phyloP scores from a whole-genome alignment of 2,797 vertebrate species.

The Sebastiscus albofasciatus region DNA sequence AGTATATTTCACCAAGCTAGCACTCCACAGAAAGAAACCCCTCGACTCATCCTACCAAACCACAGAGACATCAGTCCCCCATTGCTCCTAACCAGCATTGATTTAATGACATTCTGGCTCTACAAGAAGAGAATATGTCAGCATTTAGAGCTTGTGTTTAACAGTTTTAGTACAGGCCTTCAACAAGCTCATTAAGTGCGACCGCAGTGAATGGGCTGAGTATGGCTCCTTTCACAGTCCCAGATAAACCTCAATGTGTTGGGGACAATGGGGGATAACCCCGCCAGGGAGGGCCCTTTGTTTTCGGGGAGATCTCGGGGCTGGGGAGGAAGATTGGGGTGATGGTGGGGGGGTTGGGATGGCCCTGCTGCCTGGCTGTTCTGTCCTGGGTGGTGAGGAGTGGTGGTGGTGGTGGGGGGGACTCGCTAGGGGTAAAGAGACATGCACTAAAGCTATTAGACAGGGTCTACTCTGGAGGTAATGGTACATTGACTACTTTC shows the following conservation, averaged over 20 bases:
- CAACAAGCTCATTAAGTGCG: slow-evolving; percentile 76
- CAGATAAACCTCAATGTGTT: slow-evolving; percentile 70
- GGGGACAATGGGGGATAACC: slow-evolving; percentile 68
- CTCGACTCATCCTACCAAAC: background rate
- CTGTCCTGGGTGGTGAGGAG: slow-evolving; percentile 15
- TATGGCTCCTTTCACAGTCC: slow-evolving; percentile 60
- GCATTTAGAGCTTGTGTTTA: slow-evolving; percentile 62
- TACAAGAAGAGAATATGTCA: slow-evolving; percentile 52
- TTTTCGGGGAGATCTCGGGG: slow-evolving; percentile 69
- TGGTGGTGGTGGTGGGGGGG: slow-evolving; percentile 53
- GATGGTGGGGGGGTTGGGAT: slow-evolving; percentile 55
- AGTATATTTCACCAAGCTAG: background rate
- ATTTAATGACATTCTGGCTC: slow-evolving; percentile 62
- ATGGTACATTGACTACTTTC: slow-evolving; percentile 10
- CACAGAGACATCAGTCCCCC: slow-evolving; percentile 4
- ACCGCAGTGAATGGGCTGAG: slow-evolving; percentile 60
- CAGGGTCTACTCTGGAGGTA: background rate
- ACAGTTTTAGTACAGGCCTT: slow-evolving; percentile 64
- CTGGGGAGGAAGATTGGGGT: slow-evolving; percentile 43
- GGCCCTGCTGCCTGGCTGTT: slow-evolving; percentile 57
- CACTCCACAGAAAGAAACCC: background rate
- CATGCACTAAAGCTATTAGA: slow-evolving; percentile 34
- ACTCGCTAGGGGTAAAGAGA: slow-evolving; percentile 60
- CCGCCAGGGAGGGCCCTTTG: slow-evolving; percentile 62
- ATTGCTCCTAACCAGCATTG: slow-evolving; percentile 53